Evolutionary conservation across 2,113 vertebrate species (phyloP).

Genomic region (Eulemur rufifrons): DNA sequence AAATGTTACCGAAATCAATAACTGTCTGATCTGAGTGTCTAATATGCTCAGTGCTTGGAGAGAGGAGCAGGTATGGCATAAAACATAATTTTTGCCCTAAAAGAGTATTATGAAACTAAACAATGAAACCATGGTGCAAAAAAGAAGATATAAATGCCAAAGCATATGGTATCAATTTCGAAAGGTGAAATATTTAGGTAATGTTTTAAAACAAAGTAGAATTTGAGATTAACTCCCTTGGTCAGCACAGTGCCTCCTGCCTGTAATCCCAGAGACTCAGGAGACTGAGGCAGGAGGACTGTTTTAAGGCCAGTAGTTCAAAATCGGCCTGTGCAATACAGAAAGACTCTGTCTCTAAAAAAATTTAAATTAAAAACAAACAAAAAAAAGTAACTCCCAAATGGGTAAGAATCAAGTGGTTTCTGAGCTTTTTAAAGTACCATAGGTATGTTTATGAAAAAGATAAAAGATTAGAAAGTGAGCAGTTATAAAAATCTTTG

Average conservation of each 20-base stretch:
- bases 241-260: no score
- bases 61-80: neutral
- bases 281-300: no score
- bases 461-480: constrained; percentile 1
- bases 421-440: constrained; percentile 10
- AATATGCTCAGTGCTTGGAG: neutral
- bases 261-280: no score
- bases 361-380: no score
- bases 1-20: neutral
- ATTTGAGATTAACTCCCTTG: neutral
- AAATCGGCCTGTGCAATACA: no score
- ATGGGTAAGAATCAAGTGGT: neutral
- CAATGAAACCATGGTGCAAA: neutral
- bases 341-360: no score
- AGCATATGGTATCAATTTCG: neutral
- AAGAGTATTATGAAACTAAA: neutral
- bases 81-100: neutral
- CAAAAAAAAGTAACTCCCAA: neutral
- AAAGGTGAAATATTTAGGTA: constrained; percentile 6
- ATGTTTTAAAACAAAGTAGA: constrained; percentile 17
- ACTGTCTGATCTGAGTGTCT: neutral
- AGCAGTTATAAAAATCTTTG: neutral
- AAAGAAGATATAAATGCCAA: neutral
- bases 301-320: no score
- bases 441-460: neutral